phyloP scores from a whole-genome alignment of 2,888 invertebrate species.

The Lepas anatifera region DNA sequence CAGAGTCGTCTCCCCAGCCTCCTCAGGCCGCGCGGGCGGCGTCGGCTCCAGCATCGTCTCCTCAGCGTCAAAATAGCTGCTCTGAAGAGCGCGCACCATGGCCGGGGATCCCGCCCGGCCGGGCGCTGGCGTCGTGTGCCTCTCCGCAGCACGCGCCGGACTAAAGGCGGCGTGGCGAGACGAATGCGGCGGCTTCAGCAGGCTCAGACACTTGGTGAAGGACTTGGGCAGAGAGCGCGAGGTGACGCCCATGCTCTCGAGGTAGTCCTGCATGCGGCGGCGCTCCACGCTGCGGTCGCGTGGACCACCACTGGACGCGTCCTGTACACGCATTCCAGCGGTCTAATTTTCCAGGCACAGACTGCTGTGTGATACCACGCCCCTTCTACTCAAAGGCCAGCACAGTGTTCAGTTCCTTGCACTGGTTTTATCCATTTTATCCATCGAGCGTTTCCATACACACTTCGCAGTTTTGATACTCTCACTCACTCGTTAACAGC shows the following conservation, averaged over 20 bases:
- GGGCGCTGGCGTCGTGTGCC: background rate
- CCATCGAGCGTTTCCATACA: too few species aligned
- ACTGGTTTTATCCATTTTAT: too few species aligned
- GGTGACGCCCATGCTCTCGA: slow-evolving; percentile 1
- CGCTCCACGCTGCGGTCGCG: background rate
- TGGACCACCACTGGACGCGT: too few species aligned
- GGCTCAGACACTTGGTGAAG: slow-evolving; percentile 7
- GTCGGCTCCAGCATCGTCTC: slow-evolving; percentile 6
- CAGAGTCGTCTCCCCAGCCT: slow-evolving; percentile 9
- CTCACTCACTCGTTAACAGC: too few species aligned
- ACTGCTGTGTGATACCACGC: too few species aligned
- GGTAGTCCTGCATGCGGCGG: slow-evolving; percentile 5
- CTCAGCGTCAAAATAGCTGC: background rate
- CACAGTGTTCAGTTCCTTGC: too few species aligned
- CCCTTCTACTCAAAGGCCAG: too few species aligned
- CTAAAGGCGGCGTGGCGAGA: background rate
- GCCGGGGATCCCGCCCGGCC: background rate
- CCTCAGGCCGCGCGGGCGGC: slow-evolving; percentile 17
- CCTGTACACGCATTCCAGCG: background rate
- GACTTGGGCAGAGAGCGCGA: slow-evolving; percentile 6
- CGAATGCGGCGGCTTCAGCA: background rate
- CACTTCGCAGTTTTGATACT: too few species aligned
- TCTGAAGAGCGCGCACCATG: background rate
- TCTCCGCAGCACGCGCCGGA: background rate
- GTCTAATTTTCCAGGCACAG: too few species aligned